Evolutionary conservation across 2,113 vertebrate genomes (phyloP), one percentile per base, ranked within the genome.

Genomic region (Beaufortia kweichowensis): DNA sequence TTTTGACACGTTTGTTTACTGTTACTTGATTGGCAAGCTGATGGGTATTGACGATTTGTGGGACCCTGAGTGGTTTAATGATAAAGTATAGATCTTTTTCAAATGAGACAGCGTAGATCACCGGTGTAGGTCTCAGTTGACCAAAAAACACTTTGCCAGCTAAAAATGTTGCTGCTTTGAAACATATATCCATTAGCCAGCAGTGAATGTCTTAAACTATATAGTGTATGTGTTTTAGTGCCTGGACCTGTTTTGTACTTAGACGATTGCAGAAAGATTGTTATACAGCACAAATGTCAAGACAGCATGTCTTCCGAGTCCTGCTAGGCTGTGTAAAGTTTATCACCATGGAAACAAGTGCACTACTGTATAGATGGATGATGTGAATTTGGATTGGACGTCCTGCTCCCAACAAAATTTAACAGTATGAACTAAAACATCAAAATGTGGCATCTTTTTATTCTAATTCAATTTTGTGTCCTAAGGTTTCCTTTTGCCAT

Each of bases 51-150:
- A 84, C 75, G 84, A 57, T 55, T 59, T 21, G 3, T 15, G 46
- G 76, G 43, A 87, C 76, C 61, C n/a, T 60, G 68, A 63, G 80
- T 63, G 77, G 79, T 86, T 85, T 85, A 87, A 88, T 73, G 80
- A 86, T 82, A 80, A 53, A 82, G 75, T 88, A 87, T 86, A 80
- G 85, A 89, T 89, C 85, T 77, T 86, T 84, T 83, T 83, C 59
- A 86, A 89, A 87, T 85, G 71, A 87, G 81, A 75, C 69, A 15
- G 65, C 26, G 15, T 86, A 80, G 87, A 90, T 89, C 88, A 84
- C 43, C 59, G n/a, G 48, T 46, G 15, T 15, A 46, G 75, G 77
- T 84, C 43, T 46, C 8, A 33, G 62, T 69, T 77, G 29, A 43
- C 50, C 70, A 78, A 83, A 71, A 81, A 71, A 75, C 31, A 63